Percentiles rank a stretch among this genome's conserved stretches.
phyloP scores from a whole-genome alignment of 2,113 vertebrate genomes.

The Neopipo cinnamomea region DNA sequence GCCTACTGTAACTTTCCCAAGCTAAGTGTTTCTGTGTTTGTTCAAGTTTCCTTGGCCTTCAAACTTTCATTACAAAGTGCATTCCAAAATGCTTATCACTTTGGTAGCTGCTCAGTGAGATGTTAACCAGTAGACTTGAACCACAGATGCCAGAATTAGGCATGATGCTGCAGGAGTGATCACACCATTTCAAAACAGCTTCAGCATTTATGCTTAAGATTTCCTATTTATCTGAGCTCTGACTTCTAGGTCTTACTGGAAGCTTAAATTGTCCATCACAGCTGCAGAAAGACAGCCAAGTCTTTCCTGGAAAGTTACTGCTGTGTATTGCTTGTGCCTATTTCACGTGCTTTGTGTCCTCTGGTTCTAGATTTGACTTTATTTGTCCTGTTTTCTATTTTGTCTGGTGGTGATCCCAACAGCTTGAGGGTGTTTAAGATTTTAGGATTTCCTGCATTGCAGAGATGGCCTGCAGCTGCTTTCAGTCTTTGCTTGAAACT shows the following conservation, averaged over 20 bases:
- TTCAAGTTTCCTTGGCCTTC: not conserved
- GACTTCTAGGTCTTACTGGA: not conserved
- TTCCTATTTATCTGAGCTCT: not conserved
- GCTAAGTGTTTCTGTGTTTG: not conserved
- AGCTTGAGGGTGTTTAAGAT: not conserved
- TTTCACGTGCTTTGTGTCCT: fast-evolving
- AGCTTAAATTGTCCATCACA: not conserved
- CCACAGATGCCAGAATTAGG: not conserved
- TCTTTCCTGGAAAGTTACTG: not conserved
- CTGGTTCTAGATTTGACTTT: not conserved
- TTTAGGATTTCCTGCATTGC: not conserved
- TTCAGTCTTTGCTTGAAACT: not conserved
- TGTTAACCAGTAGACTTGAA: not conserved
- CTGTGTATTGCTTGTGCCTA: not conserved
- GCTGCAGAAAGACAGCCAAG: not conserved
- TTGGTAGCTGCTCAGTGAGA: not conserved
- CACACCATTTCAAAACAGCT: not conserved
- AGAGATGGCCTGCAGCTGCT: not conserved
- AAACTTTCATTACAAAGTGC: not conserved
- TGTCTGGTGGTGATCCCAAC: not conserved
- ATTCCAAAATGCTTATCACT: not conserved
- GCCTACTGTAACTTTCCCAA: not conserved
- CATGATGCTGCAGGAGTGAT: not conserved
- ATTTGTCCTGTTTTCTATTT: not conserved
- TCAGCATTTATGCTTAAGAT: not conserved